Evolutionary conservation across 2,797 vertebrate species (phyloP), one percentile per base, ranked within the genome.

Genomic region (Enteromius radiatus): DNA sequence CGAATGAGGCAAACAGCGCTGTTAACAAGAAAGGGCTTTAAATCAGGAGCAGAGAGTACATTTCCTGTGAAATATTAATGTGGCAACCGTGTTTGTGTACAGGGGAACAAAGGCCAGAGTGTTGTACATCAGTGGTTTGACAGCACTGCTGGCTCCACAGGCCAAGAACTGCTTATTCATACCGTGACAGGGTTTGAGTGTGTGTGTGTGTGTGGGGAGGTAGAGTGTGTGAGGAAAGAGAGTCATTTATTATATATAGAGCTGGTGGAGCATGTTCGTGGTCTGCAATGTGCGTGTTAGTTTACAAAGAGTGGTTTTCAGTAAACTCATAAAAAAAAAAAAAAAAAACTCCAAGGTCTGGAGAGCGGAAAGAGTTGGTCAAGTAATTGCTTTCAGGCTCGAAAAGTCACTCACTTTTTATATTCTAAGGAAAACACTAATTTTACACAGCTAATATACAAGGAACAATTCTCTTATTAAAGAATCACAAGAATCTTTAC

Each of bases 61-160:
- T 92, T 92, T 92, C 90, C 89, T 89, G 91, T 95, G 89, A 95
- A 95, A 95, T 94, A 95, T 95, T 95, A 88, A 95, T 94, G 93
- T 92, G 89, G 90, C 93, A 93, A 93, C 90, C 92, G 91, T 94
- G 93, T 94, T 95, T 94, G 93, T 94, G 93, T 93, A 91, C 92
- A 85, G 89, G 87, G 75, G 92, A 94, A 94, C 93, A 94, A 92
- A 93, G 92, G 93, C 88, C 91, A 91, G 91, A 90, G 90, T 94
- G 95, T 94, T 93, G 92, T 93, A 94, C 93, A 93, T 94, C 93
- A 94, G 89, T 90, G 89, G 91, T 86, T 89, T 92, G 92, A 93
- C 90, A 91, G 91, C 88, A 92, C 91, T 92, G 91, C 88, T 83
- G 90, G 90, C 88, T 91, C 80, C 87, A 84, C 86, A 88, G 85